These are phyloP conservation scores for Psammodynastes pulverulentus DNA, from an alignment of 2,113 vertebrate species.

Conservation along the genomic window DNA sequence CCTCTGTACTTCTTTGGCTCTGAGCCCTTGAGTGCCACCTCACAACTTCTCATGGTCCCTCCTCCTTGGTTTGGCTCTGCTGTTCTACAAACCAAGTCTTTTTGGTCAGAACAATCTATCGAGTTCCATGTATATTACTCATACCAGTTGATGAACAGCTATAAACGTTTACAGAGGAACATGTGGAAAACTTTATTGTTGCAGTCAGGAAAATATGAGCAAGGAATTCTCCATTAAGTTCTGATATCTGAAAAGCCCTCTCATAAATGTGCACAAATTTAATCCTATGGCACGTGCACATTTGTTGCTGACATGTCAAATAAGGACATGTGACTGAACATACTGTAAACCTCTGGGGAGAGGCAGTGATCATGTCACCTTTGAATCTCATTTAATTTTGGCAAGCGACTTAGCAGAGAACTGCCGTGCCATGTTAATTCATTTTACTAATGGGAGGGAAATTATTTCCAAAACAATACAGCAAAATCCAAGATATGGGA, in stretches of 20 bases:
- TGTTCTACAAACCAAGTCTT: background rate
- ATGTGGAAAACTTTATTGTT: background rate
- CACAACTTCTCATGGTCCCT: background rate
- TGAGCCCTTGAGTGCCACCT: background rate
- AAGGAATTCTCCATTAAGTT: background rate
- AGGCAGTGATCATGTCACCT: background rate
- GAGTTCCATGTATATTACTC: background rate
- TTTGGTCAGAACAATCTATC: background rate
- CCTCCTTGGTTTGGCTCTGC: background rate
- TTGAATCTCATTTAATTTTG: background rate
- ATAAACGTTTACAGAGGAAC: background rate
- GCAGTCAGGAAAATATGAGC: background rate
- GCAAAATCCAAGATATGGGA: background rate
- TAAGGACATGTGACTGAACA: background rate
- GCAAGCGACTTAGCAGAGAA: background rate
- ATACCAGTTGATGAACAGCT: background rate
- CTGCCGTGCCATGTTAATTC: conserved; percentile 1
- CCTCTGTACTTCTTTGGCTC: background rate
- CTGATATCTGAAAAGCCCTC: background rate
- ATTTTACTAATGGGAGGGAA: conserved; percentile 7
- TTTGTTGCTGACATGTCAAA: background rate
- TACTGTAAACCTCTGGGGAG: background rate
- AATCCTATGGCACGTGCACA: background rate
- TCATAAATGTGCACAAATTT: background rate
- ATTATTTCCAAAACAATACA: accelerated